Evolutionary conservation across 1,140 invertebrate species (phyloP), one percentile per base, ranked within the genome.

Genomic region (Portunus trituberculatus): DNA sequence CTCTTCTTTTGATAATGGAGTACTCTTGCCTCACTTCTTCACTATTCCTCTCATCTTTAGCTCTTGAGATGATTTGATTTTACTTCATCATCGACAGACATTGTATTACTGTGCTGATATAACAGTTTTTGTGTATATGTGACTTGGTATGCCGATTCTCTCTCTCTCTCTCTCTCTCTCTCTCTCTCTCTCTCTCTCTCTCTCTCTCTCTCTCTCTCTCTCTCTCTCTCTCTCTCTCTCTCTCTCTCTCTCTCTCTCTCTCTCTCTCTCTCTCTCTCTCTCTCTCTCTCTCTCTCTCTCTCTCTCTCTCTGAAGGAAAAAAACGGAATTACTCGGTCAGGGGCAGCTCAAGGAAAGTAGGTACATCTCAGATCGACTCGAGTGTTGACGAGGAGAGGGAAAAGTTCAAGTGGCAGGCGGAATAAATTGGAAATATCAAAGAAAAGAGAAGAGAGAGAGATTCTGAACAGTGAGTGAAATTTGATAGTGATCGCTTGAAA

Each of bases 281-380:
- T 91, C 46, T 59, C 89, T 59, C 89, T 91, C 89, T 91, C 89
- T 91, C 89, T 91, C 89, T 91, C 89, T 59, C 89, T 91, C 89
- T 91, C 89, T 91, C 89, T 91, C 89, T 59, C 46, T 52, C 25
- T 91, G 20, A 32, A 90, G n/a, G 10, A 10, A 84, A 0, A 32
- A 90, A 14, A 46, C 46, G n/a, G 39, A 90, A 16, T 10, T 32
- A 46, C 10, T 46, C 39, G 48, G 88, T 25, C 1, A 76, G 67
- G 67, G n/a, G 67, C 67, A 76, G 20, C 67, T 76, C 25, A 25
- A 76, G 20, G 20, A 25, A 76, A 76, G 20, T 20, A 59, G 20
- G n/a, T 76, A n/a, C 25, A 25, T 25, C 67, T 7, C 12, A 76
- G 67, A n/a, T n/a, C 20, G 20, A 76, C 12, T 25, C 20, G n/a